Base-by-base conservation (phyloP, 2,797 vertebrate genomes). In the Erpetoichthys calabaricus region DNA sequence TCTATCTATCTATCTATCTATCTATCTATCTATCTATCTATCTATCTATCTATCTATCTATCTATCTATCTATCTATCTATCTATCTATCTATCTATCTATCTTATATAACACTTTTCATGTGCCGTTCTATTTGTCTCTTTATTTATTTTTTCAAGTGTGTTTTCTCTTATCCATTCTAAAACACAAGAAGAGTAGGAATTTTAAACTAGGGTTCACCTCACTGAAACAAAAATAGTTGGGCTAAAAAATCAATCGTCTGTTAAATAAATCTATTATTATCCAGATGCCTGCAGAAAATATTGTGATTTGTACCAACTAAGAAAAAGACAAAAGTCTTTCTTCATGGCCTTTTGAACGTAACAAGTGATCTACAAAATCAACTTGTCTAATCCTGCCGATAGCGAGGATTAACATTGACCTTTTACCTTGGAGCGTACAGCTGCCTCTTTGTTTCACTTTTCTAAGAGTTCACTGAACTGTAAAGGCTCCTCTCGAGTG, bases 221-320 rank as follows among this genome's bases (percentile, higher is more conserved):
- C 25, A 61, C 0, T 0, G 55, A 57, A 62, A 52, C 52, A 64
- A 63, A 66, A 70, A 73, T 73, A 74, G 71, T 56, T 55, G 66
- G 55, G 60, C 62, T 42, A 55, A 63, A 67, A 60, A 54, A 25
- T 25, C 57, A 64, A 72, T 45, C 45, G 59, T 64, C 64, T 57
- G 53, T 59, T 53, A 67, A 68, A 70, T 60, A 67, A 68, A 70
- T 60, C 2, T 7, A 46, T 67, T 69, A 56, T 58, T 67, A 47
- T 60, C 65, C 55, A 57, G 44, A 43, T 44, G 45, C 7, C 59
- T 62, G 44, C 25, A 44, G 65, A 10, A 53, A 60, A 42, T 44
- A 44, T n/a, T 10, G 4, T 58, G 51, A 5, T 63, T 52, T 46
- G 41, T 43, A 47, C 7, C 9, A 1, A 4, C 47, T 42, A 63